A percentile compares a stretch with the other conserved stretches of the same genome.
Conservation (phyloP, 2,888 invertebrate species). For the Thymelicus sylvestris region DNA sequence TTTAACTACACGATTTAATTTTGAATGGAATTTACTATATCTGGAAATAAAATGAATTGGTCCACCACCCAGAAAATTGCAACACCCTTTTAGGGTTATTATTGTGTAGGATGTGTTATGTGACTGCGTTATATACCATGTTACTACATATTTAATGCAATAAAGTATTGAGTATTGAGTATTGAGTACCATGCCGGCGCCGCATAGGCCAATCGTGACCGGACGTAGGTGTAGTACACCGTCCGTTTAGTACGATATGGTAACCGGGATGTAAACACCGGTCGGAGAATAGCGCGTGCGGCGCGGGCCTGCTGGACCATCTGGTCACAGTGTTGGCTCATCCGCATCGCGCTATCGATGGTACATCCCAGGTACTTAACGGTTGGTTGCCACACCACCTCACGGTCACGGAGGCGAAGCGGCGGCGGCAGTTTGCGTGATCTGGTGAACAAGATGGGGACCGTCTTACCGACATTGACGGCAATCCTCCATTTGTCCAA, state of each 20-base stretch:
- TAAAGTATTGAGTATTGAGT: too few species aligned
- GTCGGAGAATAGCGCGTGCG: neutral
- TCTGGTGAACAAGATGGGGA: neutral
- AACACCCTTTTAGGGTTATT: too few species aligned
- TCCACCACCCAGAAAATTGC: too few species aligned
- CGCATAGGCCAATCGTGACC: constrained; percentile 64
- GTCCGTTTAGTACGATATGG: neutral
- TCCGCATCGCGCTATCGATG: neutral
- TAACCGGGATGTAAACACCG: too few species aligned
- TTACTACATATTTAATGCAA: too few species aligned
- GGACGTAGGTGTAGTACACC: neutral
- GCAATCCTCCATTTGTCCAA: constrained; percentile 1
- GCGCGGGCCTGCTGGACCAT: neutral
- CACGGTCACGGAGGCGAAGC: neutral
- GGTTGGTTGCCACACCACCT: neutral
- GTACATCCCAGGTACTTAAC: neutral
- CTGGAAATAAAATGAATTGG: too few species aligned
- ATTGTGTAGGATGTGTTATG: too few species aligned
- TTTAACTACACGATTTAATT: too few species aligned
- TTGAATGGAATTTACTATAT: too few species aligned
- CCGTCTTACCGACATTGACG: constrained; percentile 1
- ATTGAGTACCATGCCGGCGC: constrained; percentile 3
- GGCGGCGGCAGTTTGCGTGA: neutral
- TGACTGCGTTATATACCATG: too few species aligned
- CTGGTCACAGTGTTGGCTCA: neutral